Evolutionary conservation across 2,113 vertebrate genomes (phyloP), one percentile per base, ranked within the genome.

Genomic region (Polypterus bichir): DNA sequence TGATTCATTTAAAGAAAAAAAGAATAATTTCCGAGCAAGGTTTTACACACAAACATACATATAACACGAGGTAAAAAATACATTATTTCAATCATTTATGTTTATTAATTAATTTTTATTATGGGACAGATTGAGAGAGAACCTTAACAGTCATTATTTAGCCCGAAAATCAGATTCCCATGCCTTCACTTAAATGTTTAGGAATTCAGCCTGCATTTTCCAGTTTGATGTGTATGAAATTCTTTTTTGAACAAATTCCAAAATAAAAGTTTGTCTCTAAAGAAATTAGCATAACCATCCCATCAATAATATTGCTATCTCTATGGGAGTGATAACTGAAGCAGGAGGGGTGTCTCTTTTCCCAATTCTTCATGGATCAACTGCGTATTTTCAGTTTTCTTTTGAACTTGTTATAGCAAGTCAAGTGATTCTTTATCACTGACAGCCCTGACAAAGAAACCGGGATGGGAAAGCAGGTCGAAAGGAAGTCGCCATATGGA

Each of bases 401-500:
- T 96, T 94, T 93, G 91, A 94, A 92, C 91, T 90, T 89, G 89
- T 90, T 92, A 91, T 88, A 95, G 88, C 90, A 92, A 93, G 92
- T 97, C 91, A 93, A 94, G 90, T 92, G 90, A 96, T 92, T 96
- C 90, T 96, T 97, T 92, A 88, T 89, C 91, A 87, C 84, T 97
- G 94, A 95, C 92, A 93, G 91, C 75, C 86, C 75, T 83, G 85
- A 97, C 92, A 97, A 97, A 92, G 89, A 89, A 77, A 84, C 74
- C 68, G 87, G 86, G 87, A 88, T 88, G 90, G 88, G 88, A 88
- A 91, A 92, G 88, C 89, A 92, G 88, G 92, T 91, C 88, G 80
- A 92, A 92, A 94, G 93, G 91, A 94, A 94, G 86, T 92, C 79
- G 81, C 88, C 92, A 92, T 93, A 93, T 90, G 91, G 89, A 89